Conservation (phyloP, 2,797 vertebrate species). For the Semotilus atromaculatus region DNA sequence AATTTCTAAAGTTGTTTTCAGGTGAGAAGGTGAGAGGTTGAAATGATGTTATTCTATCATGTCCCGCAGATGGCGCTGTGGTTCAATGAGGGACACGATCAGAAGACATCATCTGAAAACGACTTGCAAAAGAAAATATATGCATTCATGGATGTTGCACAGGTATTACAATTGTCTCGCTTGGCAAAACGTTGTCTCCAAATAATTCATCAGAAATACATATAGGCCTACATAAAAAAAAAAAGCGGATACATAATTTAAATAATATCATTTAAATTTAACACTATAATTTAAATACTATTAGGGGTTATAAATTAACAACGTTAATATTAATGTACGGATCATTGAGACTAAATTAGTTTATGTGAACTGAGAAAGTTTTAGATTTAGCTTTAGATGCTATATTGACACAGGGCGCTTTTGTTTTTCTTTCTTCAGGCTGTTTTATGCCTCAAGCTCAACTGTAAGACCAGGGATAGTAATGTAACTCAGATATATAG, state of each 20-base stretch:
- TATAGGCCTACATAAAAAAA: neutral
- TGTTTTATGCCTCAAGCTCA: neutral
- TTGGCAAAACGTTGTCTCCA: neutral
- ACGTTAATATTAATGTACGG: constrained; percentile 18
- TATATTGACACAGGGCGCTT: neutral
- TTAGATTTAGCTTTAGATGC: neutral
- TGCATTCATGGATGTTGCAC: constrained; percentile 2
- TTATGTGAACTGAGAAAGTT: neutral
- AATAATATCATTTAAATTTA: neutral
- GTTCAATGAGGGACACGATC: neutral
- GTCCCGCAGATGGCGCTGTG: constrained; percentile 49
- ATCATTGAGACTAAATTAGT: neutral
- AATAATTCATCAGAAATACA: neutral
- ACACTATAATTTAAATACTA: constrained; percentile 20
- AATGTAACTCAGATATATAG: constrained; percentile 32
- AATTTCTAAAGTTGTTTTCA: constrained; percentile 17
- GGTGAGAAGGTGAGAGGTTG: neutral
- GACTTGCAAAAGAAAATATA: no score
- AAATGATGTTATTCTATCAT: neutral
- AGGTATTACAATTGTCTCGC: neutral
- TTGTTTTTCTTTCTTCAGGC: neutral
- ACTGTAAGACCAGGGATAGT: constrained; percentile 12
- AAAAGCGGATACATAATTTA: constrained; percentile 9
- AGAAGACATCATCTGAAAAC: neutral
- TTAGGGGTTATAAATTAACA: constrained; percentile 19